Percentiles rank a stretch among this genome's conserved stretches.
Conservation (phyloP, 2,113 vertebrate genomes). For the Sapayoa aenigma region DNA sequence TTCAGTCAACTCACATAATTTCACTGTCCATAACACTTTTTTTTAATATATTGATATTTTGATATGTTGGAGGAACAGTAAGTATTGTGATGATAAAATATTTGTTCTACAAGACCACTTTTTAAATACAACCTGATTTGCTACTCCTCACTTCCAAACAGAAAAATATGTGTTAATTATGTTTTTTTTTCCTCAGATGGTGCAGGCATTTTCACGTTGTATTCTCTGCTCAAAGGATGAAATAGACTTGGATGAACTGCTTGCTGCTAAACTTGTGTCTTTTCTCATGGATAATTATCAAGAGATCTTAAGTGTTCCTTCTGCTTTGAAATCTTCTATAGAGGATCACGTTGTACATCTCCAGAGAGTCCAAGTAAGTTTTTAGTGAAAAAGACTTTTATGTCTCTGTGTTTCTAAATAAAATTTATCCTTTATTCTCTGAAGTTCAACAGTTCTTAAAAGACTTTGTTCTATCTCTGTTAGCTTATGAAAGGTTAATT, state of each 20-base stretch:
- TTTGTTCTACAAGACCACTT: background rate
- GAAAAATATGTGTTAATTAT: background rate
- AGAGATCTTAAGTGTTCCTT: constrained; percentile 77
- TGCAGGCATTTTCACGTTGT: constrained; percentile 84
- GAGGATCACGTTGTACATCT: constrained; percentile 80
- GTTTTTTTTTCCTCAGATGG: constrained; percentile 69
- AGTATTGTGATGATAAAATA: background rate
- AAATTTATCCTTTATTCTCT: background rate
- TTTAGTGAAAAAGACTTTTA: background rate
- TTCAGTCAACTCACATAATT: background rate
- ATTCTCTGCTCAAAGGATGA: constrained; percentile 86
- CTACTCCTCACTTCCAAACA: background rate
- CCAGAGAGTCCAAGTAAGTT: constrained; percentile 79
- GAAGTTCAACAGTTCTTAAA: background rate
- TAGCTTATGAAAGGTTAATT: background rate
- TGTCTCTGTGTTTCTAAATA: background rate
- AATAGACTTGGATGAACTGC: constrained; percentile 84
- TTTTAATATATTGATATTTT: background rate
- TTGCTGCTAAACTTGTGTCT: constrained; percentile 83
- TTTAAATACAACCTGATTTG: background rate
- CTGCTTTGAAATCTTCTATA: constrained; percentile 74
- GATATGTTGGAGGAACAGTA: background rate
- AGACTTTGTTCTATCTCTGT: background rate
- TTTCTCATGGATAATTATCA: constrained; percentile 86
- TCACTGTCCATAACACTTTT: background rate